A percentile compares a stretch with the other conserved stretches of the same genome.
These are phyloP conservation scores for Tetheella fluctuosa DNA, from an alignment of 2,888 invertebrate species.

Conservation along the genomic window DNA sequence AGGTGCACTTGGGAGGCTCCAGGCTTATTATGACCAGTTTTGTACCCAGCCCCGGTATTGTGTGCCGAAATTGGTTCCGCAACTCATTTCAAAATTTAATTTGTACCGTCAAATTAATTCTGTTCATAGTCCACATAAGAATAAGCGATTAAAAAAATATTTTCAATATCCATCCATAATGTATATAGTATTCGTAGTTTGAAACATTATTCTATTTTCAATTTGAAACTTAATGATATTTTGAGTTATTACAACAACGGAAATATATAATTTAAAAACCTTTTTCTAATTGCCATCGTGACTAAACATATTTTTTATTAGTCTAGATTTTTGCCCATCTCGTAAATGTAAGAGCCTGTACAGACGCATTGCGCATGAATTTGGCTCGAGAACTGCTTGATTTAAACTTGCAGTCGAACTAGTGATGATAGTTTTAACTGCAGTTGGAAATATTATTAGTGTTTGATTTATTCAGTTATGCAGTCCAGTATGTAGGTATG, in stretches of 20 bases:
- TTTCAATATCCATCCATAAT: too few species aligned
- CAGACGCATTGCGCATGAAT: not conserved
- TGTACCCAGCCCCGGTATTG: too few species aligned
- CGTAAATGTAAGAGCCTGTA: not conserved
- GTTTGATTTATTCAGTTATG: too few species aligned
- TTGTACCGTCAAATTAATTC: not conserved
- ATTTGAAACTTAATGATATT: slow-evolving; percentile 5
- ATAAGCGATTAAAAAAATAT: not conserved
- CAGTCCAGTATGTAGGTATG: too few species aligned
- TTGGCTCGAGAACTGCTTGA: not conserved
- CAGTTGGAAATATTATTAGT: not conserved
- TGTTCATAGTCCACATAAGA: not conserved
- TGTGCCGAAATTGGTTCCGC: too few species aligned
- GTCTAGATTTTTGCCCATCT: not conserved
- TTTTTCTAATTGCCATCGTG: not conserved
- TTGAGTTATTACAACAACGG: not conserved
- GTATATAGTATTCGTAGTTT: not conserved
- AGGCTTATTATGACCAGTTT: too few species aligned
- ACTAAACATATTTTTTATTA: not conserved
- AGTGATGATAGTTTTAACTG: not conserved
- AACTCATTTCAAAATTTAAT: not conserved
- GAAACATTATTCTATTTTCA: not conserved
- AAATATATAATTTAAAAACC: not conserved
- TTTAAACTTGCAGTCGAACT: too few species aligned
- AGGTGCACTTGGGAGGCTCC: too few species aligned